Percentiles rank a stretch among this genome's conserved stretches.
Evolutionary conservation across 2,888 invertebrate species (phyloP).

Genomic region (Syrista parreyssii): DNA sequence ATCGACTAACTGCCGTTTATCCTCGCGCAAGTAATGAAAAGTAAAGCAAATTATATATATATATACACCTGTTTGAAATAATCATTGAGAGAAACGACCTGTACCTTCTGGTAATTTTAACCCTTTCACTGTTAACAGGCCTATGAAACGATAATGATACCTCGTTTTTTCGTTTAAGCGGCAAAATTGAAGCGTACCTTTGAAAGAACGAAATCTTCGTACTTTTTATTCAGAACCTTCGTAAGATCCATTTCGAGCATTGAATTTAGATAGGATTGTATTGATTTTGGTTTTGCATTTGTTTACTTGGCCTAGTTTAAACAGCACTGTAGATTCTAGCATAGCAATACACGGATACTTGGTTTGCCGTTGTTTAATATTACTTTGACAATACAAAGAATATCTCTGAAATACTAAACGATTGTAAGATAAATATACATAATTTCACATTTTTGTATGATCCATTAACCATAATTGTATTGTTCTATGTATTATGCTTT

Average conservation of each 20-base stretch:
- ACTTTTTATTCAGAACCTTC: background rate
- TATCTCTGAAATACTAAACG: background rate
- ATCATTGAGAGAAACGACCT: background rate
- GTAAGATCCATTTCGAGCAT: background rate
- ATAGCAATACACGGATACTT: background rate
- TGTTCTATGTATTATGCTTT: background rate
- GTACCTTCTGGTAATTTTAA: background rate
- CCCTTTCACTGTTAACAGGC: background rate
- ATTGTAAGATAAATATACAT: background rate
- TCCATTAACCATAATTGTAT: background rate
- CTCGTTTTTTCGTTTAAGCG: background rate
- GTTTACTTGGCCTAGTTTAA: background rate
- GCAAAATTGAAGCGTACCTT: background rate
- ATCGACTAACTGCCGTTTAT: background rate
- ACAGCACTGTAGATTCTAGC: background rate
- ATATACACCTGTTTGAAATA: background rate
- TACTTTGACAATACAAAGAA: background rate
- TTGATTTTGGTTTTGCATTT: background rate
- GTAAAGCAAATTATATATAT: background rate
- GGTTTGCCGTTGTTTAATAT: background rate
- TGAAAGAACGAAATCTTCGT: background rate
- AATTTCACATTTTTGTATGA: background rate
- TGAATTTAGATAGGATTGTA: background rate
- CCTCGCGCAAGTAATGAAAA: background rate
- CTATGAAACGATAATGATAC: background rate